These are phyloP conservation scores for Pristionchus maxplancki DNA, from an alignment of 2,888 invertebrate genomes.

Conservation along the genomic window DNA sequence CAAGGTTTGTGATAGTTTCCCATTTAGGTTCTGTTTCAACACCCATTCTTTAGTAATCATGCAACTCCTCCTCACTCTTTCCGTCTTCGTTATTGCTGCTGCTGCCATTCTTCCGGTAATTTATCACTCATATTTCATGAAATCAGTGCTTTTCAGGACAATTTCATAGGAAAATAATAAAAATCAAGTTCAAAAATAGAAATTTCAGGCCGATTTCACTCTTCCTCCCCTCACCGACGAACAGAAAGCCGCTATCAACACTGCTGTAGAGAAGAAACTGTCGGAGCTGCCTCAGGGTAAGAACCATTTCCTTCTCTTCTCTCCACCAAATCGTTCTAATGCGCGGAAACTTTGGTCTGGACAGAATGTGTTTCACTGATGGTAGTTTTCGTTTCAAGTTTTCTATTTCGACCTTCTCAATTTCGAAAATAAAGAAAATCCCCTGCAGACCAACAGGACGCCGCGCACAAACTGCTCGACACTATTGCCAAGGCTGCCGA, in stretches of 20 bases:
- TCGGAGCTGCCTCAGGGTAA: neutral
- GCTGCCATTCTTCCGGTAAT: neutral
- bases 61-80: neutral
- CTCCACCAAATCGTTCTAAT: neutral
- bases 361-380: too few relatives aligned
- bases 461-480: neutral
- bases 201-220: neutral
- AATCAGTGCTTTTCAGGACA: neutral
- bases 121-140: neutral
- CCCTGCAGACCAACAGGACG: neutral
- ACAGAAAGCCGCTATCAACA: neutral
- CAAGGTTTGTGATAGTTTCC: neutral
- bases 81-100: neutral
- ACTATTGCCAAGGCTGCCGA: neutral
- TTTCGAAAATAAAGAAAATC: neutral
- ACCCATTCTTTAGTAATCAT: neutral
- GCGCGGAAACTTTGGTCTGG: too few relatives aligned
- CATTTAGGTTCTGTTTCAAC: neutral
- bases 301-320: neutral
- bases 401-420: neutral
- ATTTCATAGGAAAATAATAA: neutral
- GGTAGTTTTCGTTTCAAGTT: neutral
- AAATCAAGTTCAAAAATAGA: neutral
- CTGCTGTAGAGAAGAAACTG: conserved; percentile 4
- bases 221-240: conserved; percentile 1